Percentiles rank a stretch among this genome's conserved stretches.
These are phyloP conservation scores for Piprites chloris DNA, from an alignment of 2,113 vertebrate genomes.

Conservation along the genomic window DNA sequence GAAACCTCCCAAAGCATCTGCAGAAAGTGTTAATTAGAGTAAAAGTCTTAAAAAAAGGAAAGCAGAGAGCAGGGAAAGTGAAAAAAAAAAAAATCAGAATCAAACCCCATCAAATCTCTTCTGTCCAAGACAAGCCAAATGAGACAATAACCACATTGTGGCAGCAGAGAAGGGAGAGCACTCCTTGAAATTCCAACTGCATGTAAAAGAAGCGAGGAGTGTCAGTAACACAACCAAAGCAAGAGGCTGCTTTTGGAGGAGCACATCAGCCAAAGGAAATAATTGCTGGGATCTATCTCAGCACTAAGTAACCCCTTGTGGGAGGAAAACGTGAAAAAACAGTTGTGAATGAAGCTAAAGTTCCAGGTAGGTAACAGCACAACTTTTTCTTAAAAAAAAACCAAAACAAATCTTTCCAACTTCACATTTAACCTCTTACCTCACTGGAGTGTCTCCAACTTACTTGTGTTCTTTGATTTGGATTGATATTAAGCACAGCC, in stretches of 20 bases:
- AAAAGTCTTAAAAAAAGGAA: neutral
- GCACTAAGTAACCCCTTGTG: conserved; percentile 41
- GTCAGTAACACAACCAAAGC: conserved; percentile 38
- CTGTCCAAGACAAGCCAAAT: conserved; percentile 51
- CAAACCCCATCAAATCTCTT: neutral
- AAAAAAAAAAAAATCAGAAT: neutral
- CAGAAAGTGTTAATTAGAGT: neutral
- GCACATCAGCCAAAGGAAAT: conserved; percentile 56
- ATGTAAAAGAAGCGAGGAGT: neutral
- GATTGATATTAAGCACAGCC: neutral
- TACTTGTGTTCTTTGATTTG: neutral
- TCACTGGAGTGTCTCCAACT: neutral
- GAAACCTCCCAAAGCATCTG: neutral
- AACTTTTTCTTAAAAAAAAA: neutral
- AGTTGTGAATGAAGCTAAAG: neutral
- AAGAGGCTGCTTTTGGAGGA: conserved; percentile 16
- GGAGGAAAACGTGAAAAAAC: neutral
- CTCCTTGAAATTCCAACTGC: conserved; percentile 31
- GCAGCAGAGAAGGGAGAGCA: neutral
- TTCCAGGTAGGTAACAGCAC: neutral
- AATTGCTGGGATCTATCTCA: conserved; percentile 22
- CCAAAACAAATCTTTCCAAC: neutral
- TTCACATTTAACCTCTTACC: neutral
- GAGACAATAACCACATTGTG: conserved; percentile 55
- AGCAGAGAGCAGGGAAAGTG: neutral